Conservation (phyloP, 2,888 invertebrate species). For the Papilio gigon region DNA sequence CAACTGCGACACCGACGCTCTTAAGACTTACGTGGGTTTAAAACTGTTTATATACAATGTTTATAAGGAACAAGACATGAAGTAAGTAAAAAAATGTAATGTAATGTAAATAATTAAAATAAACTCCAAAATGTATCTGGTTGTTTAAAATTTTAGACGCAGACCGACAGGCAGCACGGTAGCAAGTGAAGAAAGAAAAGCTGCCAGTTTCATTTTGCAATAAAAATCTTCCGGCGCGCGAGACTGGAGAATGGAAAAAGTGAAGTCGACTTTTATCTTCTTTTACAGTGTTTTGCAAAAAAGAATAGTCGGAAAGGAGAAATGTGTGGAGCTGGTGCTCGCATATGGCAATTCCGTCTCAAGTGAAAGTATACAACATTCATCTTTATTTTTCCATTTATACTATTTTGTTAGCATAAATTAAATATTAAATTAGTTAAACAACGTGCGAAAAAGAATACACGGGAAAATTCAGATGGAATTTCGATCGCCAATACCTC, state of each 20-base stretch:
- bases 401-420: too few relatives aligned
- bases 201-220: conserved; percentile 29
- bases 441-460: too few relatives aligned
- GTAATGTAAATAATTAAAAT: not conserved
- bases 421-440: too few relatives aligned
- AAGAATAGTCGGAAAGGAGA: conserved; percentile 17
- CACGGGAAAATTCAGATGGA: too few relatives aligned
- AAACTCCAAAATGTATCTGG: conserved; percentile 4
- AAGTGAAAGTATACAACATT: not conserved
- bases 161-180: conserved; percentile 10
- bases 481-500: too few relatives aligned
- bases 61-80: not conserved
- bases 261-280: conserved; percentile 31
- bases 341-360: conserved; percentile 4
- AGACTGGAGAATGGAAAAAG: conserved; percentile 21
- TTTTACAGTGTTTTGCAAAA: conserved; percentile 24
- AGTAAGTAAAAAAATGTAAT: not conserved
- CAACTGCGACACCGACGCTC: too few relatives aligned
- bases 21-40: not conserved
- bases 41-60: too few relatives aligned
- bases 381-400: not conserved
- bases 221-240: conserved; percentile 22
- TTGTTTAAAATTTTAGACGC: not conserved
- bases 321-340: conserved; percentile 13
- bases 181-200: conserved; percentile 27